Evolutionary conservation across 2,797 vertebrate genomes (phyloP), one percentile per base, ranked within the genome.

Genomic region (Spheniscus humboldti): DNA sequence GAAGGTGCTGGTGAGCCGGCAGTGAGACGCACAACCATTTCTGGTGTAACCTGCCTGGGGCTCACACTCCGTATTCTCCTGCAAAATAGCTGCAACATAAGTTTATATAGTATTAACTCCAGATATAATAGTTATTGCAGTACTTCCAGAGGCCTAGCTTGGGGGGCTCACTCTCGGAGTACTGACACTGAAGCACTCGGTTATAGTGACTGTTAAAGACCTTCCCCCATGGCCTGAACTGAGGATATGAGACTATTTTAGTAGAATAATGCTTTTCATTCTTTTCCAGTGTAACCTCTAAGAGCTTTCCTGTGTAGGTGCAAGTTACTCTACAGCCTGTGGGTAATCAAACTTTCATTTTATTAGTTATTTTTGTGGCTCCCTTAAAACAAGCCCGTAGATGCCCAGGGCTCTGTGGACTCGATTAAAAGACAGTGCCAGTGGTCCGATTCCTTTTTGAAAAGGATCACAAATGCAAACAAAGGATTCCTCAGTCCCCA

Each of bases 11-110:
- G 14, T 28, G 64, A 73, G 75, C 55, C 0, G 0, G 47, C 27
- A 5, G 24, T 2, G 28, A n/a, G 60, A 13, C 4, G 2, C 39
- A 9, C 9, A 2, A 1, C 7, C 18, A 2, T 25, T n/a, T 20
- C 39, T 75, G 18, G 22, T 60, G 52, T 39, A 12, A n/a, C 50
- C n/a, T 60, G 19, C 4, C 25, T 13, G 18, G 20, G 69, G 13
- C 6, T 84, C 3, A 0, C 28, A 6, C 62, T 64, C 55, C 7
- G 2, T 4, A 0, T 31, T 52, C 25, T 76, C 18, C 71, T 66
- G 55, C 66, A 60, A 55, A 68, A n/a, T 2, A 47, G 30, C 48
- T 57, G 41, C 66, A 67, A 5, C 11, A 2, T 5, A 11, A 7
- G 13, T 2, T 45, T 37, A 30, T 30, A 1, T 20, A 28, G 13